These are phyloP conservation scores for Spisula subtruncata DNA, from an alignment of 2,888 invertebrate genomes.

Conservation along the genomic window DNA sequence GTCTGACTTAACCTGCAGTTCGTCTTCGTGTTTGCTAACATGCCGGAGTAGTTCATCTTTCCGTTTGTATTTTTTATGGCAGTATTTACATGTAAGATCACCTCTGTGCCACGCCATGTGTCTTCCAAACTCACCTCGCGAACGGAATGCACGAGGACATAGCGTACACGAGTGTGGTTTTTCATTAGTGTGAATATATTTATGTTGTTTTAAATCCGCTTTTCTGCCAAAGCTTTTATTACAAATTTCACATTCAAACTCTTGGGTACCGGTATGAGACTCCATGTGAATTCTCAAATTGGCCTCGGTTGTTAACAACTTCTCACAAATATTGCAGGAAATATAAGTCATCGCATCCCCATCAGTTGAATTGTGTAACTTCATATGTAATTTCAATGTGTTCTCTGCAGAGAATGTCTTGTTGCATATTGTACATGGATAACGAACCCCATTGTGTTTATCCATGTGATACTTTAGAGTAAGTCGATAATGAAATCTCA, in stretches of 20 bases:
- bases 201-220: conserved; percentile 38
- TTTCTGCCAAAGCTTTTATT: conserved; percentile 45
- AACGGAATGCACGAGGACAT: conserved; percentile 38
- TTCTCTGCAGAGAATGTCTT: neutral
- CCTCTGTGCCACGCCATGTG: conserved; percentile 38
- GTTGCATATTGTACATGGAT: neutral
- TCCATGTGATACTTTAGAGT: neutral
- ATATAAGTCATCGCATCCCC: neutral
- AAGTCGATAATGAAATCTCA: neutral
- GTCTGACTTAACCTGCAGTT: neutral
- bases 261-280: conserved; percentile 43
- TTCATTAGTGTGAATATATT: conserved; percentile 45
- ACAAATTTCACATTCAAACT: conserved; percentile 40
- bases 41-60: conserved; percentile 38
- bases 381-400: neutral
- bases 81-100: conserved; percentile 44
- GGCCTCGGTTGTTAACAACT: neutral
- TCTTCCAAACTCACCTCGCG: conserved; percentile 41
- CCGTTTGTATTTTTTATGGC: conserved; percentile 31
- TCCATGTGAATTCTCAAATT: conserved; percentile 45
- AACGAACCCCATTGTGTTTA: conserved; percentile 32
- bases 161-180: conserved; percentile 45
- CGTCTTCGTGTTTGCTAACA: conserved; percentile 19
- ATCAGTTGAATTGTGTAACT: neutral
- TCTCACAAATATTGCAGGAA: conserved; percentile 34